phyloP scores from a whole-genome alignment of 2,888 invertebrate genomes.

The Arctia plantaginis region DNA sequence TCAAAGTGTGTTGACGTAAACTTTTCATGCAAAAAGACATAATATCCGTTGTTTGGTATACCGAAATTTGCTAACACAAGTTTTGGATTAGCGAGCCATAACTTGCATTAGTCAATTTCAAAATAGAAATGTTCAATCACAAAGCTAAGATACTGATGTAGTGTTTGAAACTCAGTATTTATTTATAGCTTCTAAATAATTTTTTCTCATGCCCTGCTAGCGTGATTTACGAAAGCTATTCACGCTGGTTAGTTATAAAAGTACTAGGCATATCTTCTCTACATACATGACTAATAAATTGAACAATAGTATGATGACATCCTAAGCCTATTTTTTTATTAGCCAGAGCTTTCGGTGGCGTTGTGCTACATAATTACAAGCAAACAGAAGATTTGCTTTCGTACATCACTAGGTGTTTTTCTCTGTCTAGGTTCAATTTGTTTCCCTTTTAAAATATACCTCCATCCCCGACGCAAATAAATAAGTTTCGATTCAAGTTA shows the following conservation, averaged over 20 bases:
- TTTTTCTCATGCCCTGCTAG: not conserved
- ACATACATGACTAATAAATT: too few relatives aligned
- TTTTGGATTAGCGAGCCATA: not conserved
- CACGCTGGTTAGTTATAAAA: not conserved
- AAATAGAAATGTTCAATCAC: not conserved
- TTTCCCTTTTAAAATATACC: not conserved
- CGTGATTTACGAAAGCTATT: not conserved
- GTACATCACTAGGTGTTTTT: not conserved
- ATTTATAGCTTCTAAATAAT: not conserved
- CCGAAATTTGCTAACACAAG: not conserved
- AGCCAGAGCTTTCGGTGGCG: too few relatives aligned
- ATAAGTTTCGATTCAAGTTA: not conserved
- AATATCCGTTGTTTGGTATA: conserved; percentile 4
- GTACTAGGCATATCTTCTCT: not conserved
- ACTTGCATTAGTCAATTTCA: not conserved
- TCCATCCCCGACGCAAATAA: not conserved
- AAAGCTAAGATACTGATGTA: not conserved
- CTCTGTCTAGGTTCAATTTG: not conserved
- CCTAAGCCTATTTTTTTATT: too few relatives aligned
- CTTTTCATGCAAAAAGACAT: conserved; percentile 44
- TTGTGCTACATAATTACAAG: not conserved
- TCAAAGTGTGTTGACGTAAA: conserved; percentile 35
- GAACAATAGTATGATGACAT: too few relatives aligned
- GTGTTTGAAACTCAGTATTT: not conserved
- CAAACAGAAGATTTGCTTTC: not conserved